Evolutionary conservation across 2,797 vertebrate genomes (phyloP), one percentile per base, ranked within the genome.

Genomic region (Allobates femoralis): DNA sequence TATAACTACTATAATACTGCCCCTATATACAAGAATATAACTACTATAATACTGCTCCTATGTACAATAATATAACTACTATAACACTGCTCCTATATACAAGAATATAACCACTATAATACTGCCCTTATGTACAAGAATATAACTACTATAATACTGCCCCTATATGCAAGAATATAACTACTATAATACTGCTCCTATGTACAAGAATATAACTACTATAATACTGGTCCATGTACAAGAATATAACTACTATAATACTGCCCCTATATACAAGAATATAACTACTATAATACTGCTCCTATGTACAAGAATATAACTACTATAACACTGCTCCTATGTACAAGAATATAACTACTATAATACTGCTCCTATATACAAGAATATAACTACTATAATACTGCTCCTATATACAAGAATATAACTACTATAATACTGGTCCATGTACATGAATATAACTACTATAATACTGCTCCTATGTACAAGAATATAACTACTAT

Each of bases 351-450:
- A 67, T 67, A 67, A 67, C 62, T 67, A 34, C 30, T 67, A 67
- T 67, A 67, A 67, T 67, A 67, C 64, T 32, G 30, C 64, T 34
- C 30, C 30, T 34, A 66, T 67, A 4, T 34, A 67, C 62, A 66
- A 66, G 62, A 66, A 66, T 66, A 66, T 66, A 66, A 66, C 62
- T 66, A 66, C 28, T 66, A 66, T 66, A 66, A 66, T 66, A 66
- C 62, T 66, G 62, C 26, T 28, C 60, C 60, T 64, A 64, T 64
- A 5, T 64, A 64, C 62, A 66, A 32, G 62, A 66, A 66, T 66
- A 66, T 66, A 66, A 66, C 26, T 30, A 66, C 62, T 66, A 66
- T 66, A 66, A 66, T 30, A 30, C 62, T 66, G 62, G 1, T 28
- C 28, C 5, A 66, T 30, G 3, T 66, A 66, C 62, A 66, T 30